Evolutionary conservation across 2,797 vertebrate genomes (phyloP).

Genomic region (Zalophus californianus): DNA sequence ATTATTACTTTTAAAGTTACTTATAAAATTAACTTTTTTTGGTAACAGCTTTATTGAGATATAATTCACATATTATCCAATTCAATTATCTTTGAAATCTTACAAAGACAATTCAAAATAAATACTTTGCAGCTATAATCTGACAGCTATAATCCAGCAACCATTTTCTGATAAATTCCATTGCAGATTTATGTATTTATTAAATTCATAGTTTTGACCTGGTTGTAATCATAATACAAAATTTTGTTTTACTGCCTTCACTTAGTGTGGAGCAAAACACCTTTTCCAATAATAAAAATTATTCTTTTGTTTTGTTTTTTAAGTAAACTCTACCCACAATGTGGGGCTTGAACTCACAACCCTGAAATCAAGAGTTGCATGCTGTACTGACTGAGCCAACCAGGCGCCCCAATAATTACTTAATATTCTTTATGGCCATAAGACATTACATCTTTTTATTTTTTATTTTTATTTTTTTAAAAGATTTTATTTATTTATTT

Average conservation of each 20-base stretch:
- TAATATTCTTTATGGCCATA: neutral
- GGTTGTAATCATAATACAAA: neutral
- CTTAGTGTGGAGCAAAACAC: neutral
- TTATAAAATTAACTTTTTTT: slow-evolving; percentile 16
- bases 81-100: neutral
- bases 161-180: neutral
- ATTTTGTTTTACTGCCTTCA: slow-evolving; percentile 49
- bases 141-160: neutral
- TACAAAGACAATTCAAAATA: neutral
- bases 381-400: neutral
- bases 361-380: neutral
- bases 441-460: slow-evolving; percentile 8
- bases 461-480: no score
- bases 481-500: no score
- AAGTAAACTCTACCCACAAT: neutral
- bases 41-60: neutral
- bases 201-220: neutral
- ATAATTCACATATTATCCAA: neutral
- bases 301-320: neutral
- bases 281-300: neutral
- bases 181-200: slow-evolving; percentile 32
- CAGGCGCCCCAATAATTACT: neutral
- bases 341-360: neutral
- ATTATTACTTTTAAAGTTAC: neutral
- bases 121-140: neutral